Percentiles rank a stretch among this genome's conserved stretches.
phyloP scores from a whole-genome alignment of 1,140 invertebrate species.

The Apolygus lucorum region DNA sequence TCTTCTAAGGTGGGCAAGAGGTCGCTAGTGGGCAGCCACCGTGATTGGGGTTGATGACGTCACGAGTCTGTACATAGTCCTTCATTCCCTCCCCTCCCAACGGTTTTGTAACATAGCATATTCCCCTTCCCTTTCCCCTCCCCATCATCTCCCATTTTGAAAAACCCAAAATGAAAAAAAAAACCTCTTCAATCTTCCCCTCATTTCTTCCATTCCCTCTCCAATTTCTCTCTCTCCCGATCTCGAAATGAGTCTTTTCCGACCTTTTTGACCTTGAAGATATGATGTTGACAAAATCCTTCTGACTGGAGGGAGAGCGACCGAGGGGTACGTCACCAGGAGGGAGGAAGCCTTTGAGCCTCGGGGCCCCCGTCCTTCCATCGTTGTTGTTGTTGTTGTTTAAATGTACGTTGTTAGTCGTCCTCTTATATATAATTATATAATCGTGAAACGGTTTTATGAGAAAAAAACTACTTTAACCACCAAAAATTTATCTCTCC shows the following conservation, averaged over 20 bases:
- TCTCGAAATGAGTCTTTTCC: too few relatives aligned
- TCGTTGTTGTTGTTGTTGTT: background rate
- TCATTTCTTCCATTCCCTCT: background rate
- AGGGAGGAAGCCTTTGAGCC: slow-evolving; percentile 16
- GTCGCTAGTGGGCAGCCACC: slow-evolving; percentile 52
- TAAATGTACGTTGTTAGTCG: too few relatives aligned
- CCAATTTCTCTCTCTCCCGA: background rate
- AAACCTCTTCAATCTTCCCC: background rate
- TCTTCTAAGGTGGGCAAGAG: slow-evolving; percentile 81
- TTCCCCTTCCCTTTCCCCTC: background rate
- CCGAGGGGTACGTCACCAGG: slow-evolving; percentile 15
- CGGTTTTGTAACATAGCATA: slow-evolving; percentile 7
- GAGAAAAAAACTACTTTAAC: too few relatives aligned
- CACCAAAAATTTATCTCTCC: too few relatives aligned
- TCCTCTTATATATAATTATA: too few relatives aligned
- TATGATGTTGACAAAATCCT: background rate
- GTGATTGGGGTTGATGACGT: background rate
- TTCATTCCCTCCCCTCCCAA: background rate
- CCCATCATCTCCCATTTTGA: background rate
- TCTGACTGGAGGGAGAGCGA: slow-evolving; percentile 8
- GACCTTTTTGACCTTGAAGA: too few relatives aligned
- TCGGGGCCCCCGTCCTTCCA: slow-evolving; percentile 15
- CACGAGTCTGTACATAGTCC: slow-evolving; percentile 8
- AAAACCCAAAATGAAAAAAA: too few relatives aligned
- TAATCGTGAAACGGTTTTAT: too few relatives aligned